Evolutionary conservation across 1,140 invertebrate species (phyloP).

Genomic region (Monochamus saltuarius): DNA sequence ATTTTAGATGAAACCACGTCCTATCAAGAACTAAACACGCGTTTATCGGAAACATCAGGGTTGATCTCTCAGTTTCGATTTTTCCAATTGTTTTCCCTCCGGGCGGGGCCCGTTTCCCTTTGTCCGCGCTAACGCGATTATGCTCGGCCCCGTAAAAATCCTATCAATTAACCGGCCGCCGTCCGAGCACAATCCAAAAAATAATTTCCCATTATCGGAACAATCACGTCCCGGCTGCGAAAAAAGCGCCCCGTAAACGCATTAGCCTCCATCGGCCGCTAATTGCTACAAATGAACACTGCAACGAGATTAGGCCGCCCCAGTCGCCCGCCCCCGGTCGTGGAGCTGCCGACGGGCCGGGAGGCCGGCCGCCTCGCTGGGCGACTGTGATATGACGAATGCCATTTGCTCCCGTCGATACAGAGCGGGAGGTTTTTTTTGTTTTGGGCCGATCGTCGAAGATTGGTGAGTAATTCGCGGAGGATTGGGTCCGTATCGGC

Average conservation of each 20-base stretch:
- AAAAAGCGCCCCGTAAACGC: conserved; percentile 30
- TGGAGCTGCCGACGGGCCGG: not conserved
- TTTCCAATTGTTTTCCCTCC: not conserved
- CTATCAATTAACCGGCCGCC: not conserved
- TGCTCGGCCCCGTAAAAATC: not conserved
- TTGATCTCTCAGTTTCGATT: not conserved
- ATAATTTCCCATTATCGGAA: conserved; percentile 18
- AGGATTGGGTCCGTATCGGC: conserved; percentile 14
- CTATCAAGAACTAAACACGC: no score
- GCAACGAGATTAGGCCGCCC: conserved; percentile 31
- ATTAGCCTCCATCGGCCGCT: conserved; percentile 36
- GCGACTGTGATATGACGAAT: conserved; percentile 34
- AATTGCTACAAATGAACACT: conserved; percentile 39
- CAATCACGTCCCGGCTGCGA: conserved; percentile 29
- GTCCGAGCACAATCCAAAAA: conserved; percentile 1
- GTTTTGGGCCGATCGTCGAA: conserved; percentile 33
- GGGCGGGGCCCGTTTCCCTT: conserved; percentile 3
- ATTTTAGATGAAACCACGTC: no score
- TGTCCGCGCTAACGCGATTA: not conserved
- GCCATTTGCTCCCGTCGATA: conserved; percentile 32
- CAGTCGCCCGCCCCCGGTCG: not conserved
- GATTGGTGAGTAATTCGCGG: conserved; percentile 29
- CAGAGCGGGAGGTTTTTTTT: conserved; percentile 24
- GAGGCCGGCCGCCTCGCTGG: conserved; percentile 8
- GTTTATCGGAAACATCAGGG: no score